These are phyloP conservation scores for Chrysocyon brachyurus DNA, from an alignment of 2,797 vertebrate species.

Conservation along the genomic window DNA sequence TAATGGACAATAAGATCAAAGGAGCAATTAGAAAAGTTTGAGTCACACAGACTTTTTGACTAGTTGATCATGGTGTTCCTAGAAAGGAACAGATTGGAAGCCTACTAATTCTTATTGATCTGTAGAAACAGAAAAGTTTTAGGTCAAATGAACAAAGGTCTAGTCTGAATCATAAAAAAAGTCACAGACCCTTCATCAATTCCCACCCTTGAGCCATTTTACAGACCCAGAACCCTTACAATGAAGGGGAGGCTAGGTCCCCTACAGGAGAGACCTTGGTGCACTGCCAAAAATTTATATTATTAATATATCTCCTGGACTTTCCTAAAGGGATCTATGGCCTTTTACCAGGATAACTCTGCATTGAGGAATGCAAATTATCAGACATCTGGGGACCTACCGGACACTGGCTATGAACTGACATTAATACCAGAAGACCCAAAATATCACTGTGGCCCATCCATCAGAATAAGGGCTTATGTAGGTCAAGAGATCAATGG, in stretches of 20 bases:
- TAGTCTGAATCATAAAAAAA: neutral
- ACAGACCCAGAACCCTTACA: neutral
- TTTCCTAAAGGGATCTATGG: neutral
- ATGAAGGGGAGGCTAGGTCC: neutral
- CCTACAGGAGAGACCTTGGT: neutral
- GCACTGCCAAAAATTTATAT: neutral
- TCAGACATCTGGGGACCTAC: neutral
- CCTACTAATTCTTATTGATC: neutral
- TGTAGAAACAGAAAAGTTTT: neutral
- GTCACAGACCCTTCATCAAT: neutral
- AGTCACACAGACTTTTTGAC: neutral
- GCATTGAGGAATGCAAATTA: neutral
- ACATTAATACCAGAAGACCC: neutral
- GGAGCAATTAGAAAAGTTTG: neutral
- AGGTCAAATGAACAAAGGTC: neutral
- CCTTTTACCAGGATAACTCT: neutral
- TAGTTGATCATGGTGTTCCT: neutral
- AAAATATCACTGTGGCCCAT: neutral
- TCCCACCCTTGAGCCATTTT: neutral
- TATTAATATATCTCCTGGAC: neutral
- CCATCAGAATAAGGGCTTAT: neutral
- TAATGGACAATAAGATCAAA: neutral
- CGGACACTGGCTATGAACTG: neutral
- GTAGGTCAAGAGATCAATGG: neutral
- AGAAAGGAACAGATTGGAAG: neutral